Conservation (phyloP, 2,797 vertebrate species). For the Chromobotia macracanthus region DNA sequence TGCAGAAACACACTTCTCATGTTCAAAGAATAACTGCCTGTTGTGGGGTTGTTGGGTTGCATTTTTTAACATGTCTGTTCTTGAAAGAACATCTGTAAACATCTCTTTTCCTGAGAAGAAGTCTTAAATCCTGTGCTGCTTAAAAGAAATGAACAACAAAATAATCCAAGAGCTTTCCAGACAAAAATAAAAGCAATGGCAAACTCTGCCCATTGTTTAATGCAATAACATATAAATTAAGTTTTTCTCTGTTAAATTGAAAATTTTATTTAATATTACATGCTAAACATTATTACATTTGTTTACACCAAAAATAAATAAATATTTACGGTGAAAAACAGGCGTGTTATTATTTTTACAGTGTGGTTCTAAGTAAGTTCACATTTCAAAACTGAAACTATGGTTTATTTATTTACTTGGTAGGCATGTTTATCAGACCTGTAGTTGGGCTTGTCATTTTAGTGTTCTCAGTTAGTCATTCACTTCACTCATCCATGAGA, state of each 20-base stretch:
- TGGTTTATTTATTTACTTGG: constrained; percentile 1
- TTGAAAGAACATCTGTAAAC: constrained; percentile 63
- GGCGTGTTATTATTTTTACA: no score
- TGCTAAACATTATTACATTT: neutral
- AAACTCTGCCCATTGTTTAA: no score
- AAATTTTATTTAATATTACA: no score
- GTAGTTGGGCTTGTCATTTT: neutral
- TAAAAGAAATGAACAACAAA: neutral
- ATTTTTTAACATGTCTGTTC: constrained; percentile 74
- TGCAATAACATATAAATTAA: no score
- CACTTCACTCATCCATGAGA: neutral
- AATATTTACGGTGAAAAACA: no score
- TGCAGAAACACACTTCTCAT: neutral
- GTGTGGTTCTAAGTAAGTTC: neutral
- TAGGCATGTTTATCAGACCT: neutral
- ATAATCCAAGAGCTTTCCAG: neutral
- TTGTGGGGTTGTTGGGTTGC: constrained; percentile 54
- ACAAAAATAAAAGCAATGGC: neutral
- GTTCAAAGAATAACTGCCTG: neutral
- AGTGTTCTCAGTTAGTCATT: neutral
- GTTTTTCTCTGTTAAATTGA: no score
- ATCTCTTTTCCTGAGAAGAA: constrained; percentile 12
- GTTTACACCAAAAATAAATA: no score
- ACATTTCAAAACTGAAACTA: constrained; percentile 12
- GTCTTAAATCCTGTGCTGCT: neutral